Evolutionary conservation across 2,113 vertebrate genomes (phyloP).

Genomic region (Lagenorhynchus albirostris): DNA sequence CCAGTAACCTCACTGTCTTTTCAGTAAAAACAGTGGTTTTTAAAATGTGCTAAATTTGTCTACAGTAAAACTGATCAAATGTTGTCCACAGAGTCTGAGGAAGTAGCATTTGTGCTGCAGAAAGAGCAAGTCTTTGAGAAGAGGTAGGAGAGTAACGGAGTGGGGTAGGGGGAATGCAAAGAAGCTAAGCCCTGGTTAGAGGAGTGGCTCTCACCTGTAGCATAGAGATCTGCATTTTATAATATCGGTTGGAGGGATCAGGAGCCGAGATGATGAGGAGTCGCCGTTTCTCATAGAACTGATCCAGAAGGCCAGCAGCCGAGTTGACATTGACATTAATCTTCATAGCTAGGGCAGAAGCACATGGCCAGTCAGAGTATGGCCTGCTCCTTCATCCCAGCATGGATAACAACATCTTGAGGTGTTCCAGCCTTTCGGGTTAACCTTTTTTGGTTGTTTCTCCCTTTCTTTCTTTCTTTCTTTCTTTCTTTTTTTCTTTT

Average conservation of each 20-base stretch:
- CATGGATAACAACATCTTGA: neutral
- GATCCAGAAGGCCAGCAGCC: conserved; percentile 88
- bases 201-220: conserved; percentile 85
- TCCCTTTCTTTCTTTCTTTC: neutral
- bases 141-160: neutral
- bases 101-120: neutral
- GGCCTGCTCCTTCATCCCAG: neutral
- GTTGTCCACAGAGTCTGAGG: neutral
- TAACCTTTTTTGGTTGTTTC: neutral
- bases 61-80: conserved; percentile 4
- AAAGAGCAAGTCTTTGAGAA: conserved; percentile 10
- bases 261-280: conserved; percentile 94
- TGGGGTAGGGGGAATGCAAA: neutral
- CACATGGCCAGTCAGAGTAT: neutral
- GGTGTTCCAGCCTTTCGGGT: neutral
- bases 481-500: too few species aligned
- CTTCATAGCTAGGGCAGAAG: conserved; percentile 85
- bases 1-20: neutral
- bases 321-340: conserved; percentile 91
- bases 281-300: conserved; percentile 93
- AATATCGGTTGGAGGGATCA: conserved; percentile 86
- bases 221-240: conserved; percentile 94
- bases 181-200: rapidly evolving
- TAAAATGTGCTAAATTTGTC: neutral
- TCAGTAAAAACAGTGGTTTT: neutral